Percentiles rank a stretch among this genome's conserved stretches.
Conservation (phyloP, 2,113 vertebrate genomes). For the Aspiorhynchus laticeps region DNA sequence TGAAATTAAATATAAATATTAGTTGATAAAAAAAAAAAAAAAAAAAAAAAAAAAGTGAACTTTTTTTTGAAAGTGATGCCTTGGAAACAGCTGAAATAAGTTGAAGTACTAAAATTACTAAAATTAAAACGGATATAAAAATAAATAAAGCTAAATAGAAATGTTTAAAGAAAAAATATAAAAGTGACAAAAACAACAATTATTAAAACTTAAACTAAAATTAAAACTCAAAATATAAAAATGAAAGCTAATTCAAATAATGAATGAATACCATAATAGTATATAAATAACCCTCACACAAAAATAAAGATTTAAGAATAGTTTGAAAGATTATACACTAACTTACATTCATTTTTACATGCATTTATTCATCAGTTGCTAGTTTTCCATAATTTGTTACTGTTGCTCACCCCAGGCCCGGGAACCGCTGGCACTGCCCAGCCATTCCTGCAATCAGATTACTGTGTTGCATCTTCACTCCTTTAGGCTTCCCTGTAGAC, state of each 20-base stretch:
- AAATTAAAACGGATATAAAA: not conserved
- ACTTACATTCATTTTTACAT: not conserved
- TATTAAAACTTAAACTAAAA: not conserved
- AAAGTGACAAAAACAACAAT: not conserved
- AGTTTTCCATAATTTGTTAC: not conserved
- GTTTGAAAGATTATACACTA: not conserved
- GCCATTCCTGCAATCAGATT: constrained; percentile 96
- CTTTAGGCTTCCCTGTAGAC: constrained; percentile 94
- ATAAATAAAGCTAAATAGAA: no score
- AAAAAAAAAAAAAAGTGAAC: not conserved
- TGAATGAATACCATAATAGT: not conserved
- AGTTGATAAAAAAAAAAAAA: not conserved
- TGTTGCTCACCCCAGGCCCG: constrained; percentile 87
- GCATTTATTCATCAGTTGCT: not conserved
- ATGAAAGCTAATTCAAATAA: not conserved
- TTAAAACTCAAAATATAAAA: not conserved
- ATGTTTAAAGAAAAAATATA: not conserved
- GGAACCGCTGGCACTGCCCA: constrained; percentile 95
- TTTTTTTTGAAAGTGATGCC: no score
- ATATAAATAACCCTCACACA: not conserved
- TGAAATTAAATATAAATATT: not conserved
- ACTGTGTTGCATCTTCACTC: constrained; percentile 94
- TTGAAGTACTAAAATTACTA: not conserved
- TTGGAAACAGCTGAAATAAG: not conserved
- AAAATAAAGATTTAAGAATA: not conserved